Evolutionary conservation across 2,113 vertebrate species (phyloP).

Genomic region (Clupea harengus): DNA sequence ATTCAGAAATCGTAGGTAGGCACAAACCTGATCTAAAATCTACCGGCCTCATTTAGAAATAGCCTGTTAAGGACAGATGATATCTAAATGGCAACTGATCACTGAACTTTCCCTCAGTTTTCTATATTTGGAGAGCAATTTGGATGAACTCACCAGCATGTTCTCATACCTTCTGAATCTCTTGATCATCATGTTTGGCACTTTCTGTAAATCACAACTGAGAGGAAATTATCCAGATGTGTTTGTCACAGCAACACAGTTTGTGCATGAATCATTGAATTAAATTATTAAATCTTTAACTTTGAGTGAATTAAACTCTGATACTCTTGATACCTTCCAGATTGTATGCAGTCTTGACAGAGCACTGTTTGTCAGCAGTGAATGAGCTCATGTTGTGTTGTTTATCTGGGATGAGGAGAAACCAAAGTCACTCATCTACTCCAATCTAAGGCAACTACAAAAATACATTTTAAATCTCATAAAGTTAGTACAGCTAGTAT

Average conservation of each 20-base stretch:
- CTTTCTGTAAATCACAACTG: constrained; percentile 65
- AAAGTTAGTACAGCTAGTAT: neutral
- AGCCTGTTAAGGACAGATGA: neutral
- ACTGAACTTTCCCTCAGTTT: too few relatives aligned
- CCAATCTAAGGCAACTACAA: too few relatives aligned
- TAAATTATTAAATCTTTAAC: neutral
- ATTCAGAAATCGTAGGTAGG: too few relatives aligned
- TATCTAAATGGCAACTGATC: too few relatives aligned
- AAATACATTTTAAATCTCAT: neutral
- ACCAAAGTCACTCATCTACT: neutral
- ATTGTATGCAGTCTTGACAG: constrained; percentile 86
- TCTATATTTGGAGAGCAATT: too few relatives aligned
- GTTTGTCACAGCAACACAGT: neutral
- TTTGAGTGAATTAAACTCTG: neutral
- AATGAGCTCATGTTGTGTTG: constrained; percentile 75
- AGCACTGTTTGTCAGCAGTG: constrained; percentile 87
- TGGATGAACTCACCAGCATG: constrained; percentile 77
- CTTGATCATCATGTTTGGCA: constrained; percentile 85
- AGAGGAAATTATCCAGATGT: too few relatives aligned
- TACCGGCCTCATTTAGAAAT: too few relatives aligned
- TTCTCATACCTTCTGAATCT: constrained; percentile 83
- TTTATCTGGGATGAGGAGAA: neutral
- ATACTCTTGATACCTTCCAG: constrained; percentile 81
- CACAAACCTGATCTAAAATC: too few relatives aligned
- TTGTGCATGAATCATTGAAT: neutral